A percentile compares a stretch with the other conserved stretches of the same genome.
Evolutionary conservation across 1,140 invertebrate genomes (phyloP).

Genomic region (Drosophila asahinai): DNA sequence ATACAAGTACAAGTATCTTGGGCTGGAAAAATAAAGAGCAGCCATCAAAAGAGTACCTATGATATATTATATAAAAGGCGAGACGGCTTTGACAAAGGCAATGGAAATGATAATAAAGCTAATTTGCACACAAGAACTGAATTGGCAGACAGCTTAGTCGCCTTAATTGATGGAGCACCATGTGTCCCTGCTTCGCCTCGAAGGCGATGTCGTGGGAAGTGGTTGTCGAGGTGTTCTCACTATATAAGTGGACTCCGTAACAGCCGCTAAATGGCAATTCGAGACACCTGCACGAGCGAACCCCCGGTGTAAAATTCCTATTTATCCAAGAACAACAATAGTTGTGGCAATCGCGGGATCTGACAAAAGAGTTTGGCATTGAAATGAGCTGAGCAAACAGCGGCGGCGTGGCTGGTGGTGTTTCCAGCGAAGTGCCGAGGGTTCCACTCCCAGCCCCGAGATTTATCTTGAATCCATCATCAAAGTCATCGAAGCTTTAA

Average conservation of each 20-base stretch:
- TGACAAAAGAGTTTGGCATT: slow-evolving; percentile 52
- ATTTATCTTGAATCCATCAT: slow-evolving; percentile 20
- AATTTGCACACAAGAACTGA: slow-evolving; percentile 47
- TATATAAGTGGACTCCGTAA: slow-evolving; percentile 15
- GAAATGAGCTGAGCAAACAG: slow-evolving; percentile 39
- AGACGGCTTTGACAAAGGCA: slow-evolving; percentile 29
- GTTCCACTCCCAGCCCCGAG: slow-evolving; percentile 4
- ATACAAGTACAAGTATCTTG: slow-evolving; percentile 25
- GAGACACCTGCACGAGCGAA: slow-evolving; percentile 62
- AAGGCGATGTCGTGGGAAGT: slow-evolving; percentile 40
- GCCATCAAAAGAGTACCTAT: slow-evolving; percentile 11
- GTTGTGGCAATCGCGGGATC: slow-evolving; percentile 37
- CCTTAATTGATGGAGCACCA: slow-evolving; percentile 42
- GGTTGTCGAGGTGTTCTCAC: slow-evolving; percentile 37
- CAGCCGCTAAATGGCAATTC: slow-evolving; percentile 53
- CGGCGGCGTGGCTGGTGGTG: slow-evolving; percentile 7
- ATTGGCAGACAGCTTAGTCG: slow-evolving; percentile 41
- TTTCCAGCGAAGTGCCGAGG: slow-evolving; percentile 5
- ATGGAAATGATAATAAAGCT: slow-evolving; percentile 44
- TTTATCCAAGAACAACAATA: slow-evolving; percentile 47
- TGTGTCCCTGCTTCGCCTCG: slow-evolving; percentile 13
- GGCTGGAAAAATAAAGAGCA: slow-evolving; percentile 19
- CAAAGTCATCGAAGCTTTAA: slow-evolving; percentile 30
- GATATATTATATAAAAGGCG: slow-evolving; percentile 9
- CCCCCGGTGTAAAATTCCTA: slow-evolving; percentile 21